These are phyloP conservation scores for Hemicrepidius hirtus DNA, from an alignment of 2,888 invertebrate species.

Conservation along the genomic window DNA sequence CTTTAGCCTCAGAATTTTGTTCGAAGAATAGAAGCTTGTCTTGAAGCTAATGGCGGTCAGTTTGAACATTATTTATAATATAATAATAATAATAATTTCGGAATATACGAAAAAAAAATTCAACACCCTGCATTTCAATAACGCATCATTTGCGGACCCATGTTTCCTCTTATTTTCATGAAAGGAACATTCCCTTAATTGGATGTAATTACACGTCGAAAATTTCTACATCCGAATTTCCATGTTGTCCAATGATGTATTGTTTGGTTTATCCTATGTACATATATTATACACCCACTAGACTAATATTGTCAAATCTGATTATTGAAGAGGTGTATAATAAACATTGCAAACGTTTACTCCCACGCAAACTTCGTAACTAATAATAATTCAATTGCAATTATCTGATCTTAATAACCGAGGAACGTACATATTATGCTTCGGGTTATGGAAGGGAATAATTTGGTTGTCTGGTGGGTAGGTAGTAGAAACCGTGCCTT, in stretches of 20 bases:
- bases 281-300: neutral
- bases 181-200: too few species aligned
- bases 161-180: too few species aligned
- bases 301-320: neutral
- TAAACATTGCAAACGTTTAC: neutral
- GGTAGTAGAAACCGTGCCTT: slow-evolving; percentile 21
- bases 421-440: slow-evolving; percentile 10
- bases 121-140: too few species aligned
- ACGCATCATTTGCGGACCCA: too few species aligned
- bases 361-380: slow-evolving; percentile 2
- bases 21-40: too few species aligned
- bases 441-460: slow-evolving; percentile 18
- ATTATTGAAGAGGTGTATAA: slow-evolving; percentile 5
- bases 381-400: slow-evolving; percentile 20
- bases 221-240: too few species aligned
- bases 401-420: slow-evolving; percentile 24
- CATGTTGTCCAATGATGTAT: neutral
- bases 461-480: neutral
- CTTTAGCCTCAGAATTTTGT: too few species aligned
- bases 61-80: too few species aligned
- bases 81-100: too few species aligned
- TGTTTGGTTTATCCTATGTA: neutral
- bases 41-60: too few species aligned
- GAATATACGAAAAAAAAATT: too few species aligned
- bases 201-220: too few species aligned